Base-by-base conservation (phyloP, 1,140 invertebrate genomes). In the Nebria ingens region DNA sequence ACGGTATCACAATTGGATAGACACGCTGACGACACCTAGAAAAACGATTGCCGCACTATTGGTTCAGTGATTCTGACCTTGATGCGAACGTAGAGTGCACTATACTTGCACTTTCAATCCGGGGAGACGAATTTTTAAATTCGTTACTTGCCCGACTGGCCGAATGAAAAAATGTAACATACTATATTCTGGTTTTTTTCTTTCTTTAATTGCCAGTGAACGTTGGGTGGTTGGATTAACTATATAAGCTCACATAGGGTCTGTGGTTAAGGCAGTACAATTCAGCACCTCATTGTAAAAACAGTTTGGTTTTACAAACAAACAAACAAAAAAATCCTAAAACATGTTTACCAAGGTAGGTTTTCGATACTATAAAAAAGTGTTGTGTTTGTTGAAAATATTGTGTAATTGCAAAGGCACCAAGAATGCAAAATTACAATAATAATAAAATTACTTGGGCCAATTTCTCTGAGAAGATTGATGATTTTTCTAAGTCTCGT, bases 321-420 rank as follows among this genome's bases (percentile, higher is more conserved):
- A n/a, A n/a, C n/a, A n/a, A n/a, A n/a, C n/a, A n/a, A n/a, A n/a
- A n/a, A n/a, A 45, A 45, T 6, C 9, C 3, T 12, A 12, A 45
- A 45, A 45, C 40, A 45, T 45, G 40, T 45, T 45, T 45, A 17
- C 40, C 15, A 45, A 45, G 40, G 40, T 45, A 45, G 17, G 40
- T 45, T 12, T 11, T 11, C n/a, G n/a, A n/a, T n/a, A n/a, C n/a
- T n/a, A n/a, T n/a, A n/a, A n/a, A n/a, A n/a, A n/a, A n/a, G n/a
- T n/a, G n/a, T n/a, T n/a, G n/a, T n/a, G n/a, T n/a, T n/a, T n/a
- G n/a, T n/a, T n/a, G n/a, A n/a, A n/a, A n/a, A n/a, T n/a, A n/a
- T n/a, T n/a, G n/a, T n/a, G n/a, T n/a, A n/a, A n/a, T n/a, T n/a
- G n/a, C n/a, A n/a, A n/a, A n/a, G n/a, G n/a, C n/a, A n/a, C n/a